A percentile compares a stretch with the other conserved stretches of the same genome.
phyloP scores from a whole-genome alignment of 2,888 invertebrate genomes.

The Hemicrepidius hirtus region DNA sequence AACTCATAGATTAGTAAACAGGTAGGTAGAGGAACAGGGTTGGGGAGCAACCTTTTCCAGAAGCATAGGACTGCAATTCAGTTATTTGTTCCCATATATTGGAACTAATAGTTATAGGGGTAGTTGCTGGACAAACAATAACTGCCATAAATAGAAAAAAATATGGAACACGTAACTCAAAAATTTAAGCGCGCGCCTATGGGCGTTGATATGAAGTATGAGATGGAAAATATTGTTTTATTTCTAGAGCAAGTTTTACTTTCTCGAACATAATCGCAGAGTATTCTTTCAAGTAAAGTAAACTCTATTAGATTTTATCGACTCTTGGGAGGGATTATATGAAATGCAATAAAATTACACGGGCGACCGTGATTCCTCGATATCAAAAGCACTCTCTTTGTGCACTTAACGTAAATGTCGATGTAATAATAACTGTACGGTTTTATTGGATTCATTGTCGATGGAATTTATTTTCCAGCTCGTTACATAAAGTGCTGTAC shows the following conservation, averaged over 20 bases:
- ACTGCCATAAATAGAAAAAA: no score
- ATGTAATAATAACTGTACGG: conserved; percentile 44
- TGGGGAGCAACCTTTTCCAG: no score
- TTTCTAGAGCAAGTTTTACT: conserved; percentile 7
- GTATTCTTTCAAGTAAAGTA: conserved; percentile 39
- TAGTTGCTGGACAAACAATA: no score
- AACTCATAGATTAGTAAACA: no score
- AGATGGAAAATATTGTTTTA: no score
- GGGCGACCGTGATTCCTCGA: conserved; percentile 52
- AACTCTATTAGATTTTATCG: conserved; percentile 54
- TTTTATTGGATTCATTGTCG: conserved; percentile 31
- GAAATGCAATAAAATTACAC: conserved; percentile 56
- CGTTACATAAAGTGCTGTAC: conserved; percentile 23
- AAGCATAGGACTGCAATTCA: no score
- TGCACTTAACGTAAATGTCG: conserved; percentile 47
- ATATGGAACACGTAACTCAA: no score
- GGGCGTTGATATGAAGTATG: no score
- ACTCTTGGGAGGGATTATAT: conserved; percentile 54
- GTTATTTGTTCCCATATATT: no score
- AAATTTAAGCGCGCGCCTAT: no score
- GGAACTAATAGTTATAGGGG: no score
- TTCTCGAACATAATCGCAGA: conserved; percentile 32
- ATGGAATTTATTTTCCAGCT: conserved; percentile 30
- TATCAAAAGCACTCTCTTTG: conserved; percentile 51
- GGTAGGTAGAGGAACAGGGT: no score